Conservation (phyloP, 2,888 invertebrate species). For the Diaprepes abbreviatus region DNA sequence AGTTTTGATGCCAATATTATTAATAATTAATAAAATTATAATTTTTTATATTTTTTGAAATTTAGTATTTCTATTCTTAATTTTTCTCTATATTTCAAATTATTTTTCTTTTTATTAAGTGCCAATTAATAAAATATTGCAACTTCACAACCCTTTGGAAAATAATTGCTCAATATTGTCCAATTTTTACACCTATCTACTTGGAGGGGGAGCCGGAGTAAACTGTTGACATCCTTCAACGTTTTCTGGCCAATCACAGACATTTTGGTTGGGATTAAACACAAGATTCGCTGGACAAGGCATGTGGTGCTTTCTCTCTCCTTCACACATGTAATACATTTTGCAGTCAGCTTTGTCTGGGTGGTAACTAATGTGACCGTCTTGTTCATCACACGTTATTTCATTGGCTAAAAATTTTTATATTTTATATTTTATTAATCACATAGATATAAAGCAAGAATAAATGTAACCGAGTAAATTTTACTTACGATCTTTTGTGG, state of each 20-base stretch:
- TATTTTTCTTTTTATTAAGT: slow-evolving; percentile 5
- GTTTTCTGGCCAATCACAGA: slow-evolving; percentile 97
- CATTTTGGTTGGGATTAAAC: slow-evolving; percentile 92
- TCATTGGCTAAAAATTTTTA: slow-evolving; percentile 81
- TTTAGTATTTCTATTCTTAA: neutral
- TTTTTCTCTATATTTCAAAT: neutral
- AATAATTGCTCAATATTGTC: neutral
- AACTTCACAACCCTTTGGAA: slow-evolving; percentile 30
- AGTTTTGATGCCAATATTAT: no score
- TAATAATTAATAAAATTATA: no score
- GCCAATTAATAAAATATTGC: slow-evolving; percentile 16
- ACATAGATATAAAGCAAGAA: neutral
- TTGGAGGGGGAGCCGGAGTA: slow-evolving; percentile 75
- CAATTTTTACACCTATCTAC: slow-evolving; percentile 51
- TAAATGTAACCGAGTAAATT: neutral
- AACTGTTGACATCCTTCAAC: slow-evolving; percentile 87
- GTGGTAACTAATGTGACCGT: slow-evolving; percentile 96
- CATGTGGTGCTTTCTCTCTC: slow-evolving; percentile 95
- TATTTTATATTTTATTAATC: neutral
- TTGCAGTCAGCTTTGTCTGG: slow-evolving; percentile 92
- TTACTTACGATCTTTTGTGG: slow-evolving; percentile 91
- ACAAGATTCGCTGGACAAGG: slow-evolving; percentile 93
- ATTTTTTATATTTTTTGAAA: neutral
- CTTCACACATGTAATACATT: slow-evolving; percentile 97
- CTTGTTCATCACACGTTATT: slow-evolving; percentile 91